Evolutionary conservation across 2,888 invertebrate species (phyloP).

Genomic region (Lithophane socia): DNA sequence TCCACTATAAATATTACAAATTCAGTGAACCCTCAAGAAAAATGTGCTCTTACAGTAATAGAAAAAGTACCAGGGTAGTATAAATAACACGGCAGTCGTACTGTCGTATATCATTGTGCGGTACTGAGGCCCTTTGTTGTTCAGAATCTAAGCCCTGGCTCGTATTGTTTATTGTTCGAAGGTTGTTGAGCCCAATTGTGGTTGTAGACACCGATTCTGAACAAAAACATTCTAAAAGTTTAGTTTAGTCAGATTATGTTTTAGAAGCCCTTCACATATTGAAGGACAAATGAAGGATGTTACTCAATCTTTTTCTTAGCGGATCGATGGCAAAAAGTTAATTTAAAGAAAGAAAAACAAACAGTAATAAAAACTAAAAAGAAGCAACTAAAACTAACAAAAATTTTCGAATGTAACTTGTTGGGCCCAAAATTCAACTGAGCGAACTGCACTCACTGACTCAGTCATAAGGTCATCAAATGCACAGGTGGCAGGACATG

Average conservation of each 20-base stretch:
- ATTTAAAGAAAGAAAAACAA: too few relatives aligned
- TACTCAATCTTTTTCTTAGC: background rate
- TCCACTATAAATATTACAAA: constrained; percentile 9
- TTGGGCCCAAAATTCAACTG: too few relatives aligned
- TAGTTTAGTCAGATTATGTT: background rate
- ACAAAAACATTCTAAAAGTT: constrained; percentile 40
- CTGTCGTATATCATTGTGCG: constrained; percentile 35
- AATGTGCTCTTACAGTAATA: constrained; percentile 30
- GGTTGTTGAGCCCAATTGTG: constrained; percentile 59
- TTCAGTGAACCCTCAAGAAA: constrained; percentile 4
- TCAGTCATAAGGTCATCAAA: background rate
- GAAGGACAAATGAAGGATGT: background rate
- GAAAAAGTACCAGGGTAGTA: constrained; percentile 42
- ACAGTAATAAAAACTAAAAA: too few relatives aligned
- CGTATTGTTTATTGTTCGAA: constrained; percentile 59
- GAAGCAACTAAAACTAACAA: too few relatives aligned
- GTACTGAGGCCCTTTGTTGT: constrained; percentile 46
- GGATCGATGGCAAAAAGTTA: background rate
- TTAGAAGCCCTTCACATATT: background rate
- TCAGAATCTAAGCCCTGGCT: constrained; percentile 41
- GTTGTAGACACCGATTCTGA: constrained; percentile 30
- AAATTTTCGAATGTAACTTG: too few relatives aligned
- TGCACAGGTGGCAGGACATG: background rate
- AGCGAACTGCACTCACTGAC: too few relatives aligned
- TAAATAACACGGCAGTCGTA: constrained; percentile 22